Conservation (phyloP, 2,888 invertebrate species). For the Blastobasis lacticolella region DNA sequence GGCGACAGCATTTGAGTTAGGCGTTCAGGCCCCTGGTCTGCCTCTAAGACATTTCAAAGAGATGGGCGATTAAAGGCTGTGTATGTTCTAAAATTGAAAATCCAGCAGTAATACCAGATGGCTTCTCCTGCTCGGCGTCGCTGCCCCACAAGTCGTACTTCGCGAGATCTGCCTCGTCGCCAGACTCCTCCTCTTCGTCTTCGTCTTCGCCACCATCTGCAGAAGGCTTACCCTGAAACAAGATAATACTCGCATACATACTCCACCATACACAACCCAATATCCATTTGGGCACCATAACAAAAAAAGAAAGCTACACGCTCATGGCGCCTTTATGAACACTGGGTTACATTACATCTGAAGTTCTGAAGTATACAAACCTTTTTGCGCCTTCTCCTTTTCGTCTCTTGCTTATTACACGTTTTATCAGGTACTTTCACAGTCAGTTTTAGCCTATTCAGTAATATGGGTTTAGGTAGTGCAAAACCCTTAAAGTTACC, state of each 20-base stretch:
- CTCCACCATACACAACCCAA: background rate
- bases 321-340: background rate
- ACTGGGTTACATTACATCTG: background rate
- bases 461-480: slow-evolving; percentile 62
- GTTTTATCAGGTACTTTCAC: slow-evolving; percentile 49
- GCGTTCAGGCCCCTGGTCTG: too few relatives aligned
- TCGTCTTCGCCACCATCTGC: slow-evolving; percentile 58
- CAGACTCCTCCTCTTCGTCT: slow-evolving; percentile 76
- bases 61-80: too few relatives aligned
- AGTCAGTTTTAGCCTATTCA: slow-evolving; percentile 61
- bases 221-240: slow-evolving; percentile 59
- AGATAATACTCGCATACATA: slow-evolving; percentile 12
- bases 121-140: slow-evolving; percentile 68
- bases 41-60: too few relatives aligned
- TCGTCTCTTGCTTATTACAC: slow-evolving; percentile 32
- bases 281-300: background rate
- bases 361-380: slow-evolving; percentile 45
- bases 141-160: slow-evolving; percentile 87
- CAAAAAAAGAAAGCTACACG: background rate
- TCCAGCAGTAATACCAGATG: background rate
- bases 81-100: too few relatives aligned
- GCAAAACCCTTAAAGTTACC: slow-evolving; percentile 70
- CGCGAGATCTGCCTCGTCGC: slow-evolving; percentile 80
- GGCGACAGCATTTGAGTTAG: too few relatives aligned
- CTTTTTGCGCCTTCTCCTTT: slow-evolving; percentile 45